Evolutionary conservation across 2,797 vertebrate genomes (phyloP).

Genomic region (Peromyscus attwateri): DNA sequence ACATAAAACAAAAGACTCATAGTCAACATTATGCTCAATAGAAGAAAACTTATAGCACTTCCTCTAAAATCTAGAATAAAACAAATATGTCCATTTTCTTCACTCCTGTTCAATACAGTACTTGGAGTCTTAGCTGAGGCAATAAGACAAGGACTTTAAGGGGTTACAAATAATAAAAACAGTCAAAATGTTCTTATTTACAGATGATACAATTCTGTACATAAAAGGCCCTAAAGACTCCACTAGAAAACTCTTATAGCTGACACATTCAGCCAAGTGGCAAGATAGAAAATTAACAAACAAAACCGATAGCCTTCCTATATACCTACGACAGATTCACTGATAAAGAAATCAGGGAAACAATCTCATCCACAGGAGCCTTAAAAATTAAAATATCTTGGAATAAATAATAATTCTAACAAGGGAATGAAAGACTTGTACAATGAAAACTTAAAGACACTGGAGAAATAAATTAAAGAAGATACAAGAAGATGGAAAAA

Average conservation of each 20-base stretch:
- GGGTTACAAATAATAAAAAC: background rate
- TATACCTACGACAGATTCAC: background rate
- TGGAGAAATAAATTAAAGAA: background rate
- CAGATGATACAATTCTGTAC: background rate
- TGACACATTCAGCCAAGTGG: background rate
- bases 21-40: background rate
- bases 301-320: background rate
- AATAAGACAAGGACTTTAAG: background rate
- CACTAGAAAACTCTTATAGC: background rate
- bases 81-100: background rate
- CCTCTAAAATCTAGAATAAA: background rate
- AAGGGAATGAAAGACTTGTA: background rate
- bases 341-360: background rate
- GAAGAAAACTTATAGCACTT: background rate
- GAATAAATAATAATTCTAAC: background rate
- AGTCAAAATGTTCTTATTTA: background rate
- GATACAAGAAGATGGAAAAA: background rate
- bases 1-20: background rate
- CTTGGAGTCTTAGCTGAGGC: background rate
- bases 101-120: background rate
- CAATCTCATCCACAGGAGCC: background rate
- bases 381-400: background rate
- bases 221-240: background rate
- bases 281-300: background rate
- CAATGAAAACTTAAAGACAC: background rate